phyloP scores from a whole-genome alignment of 2,113 vertebrate genomes.

The Thinocorus orbignyianus region DNA sequence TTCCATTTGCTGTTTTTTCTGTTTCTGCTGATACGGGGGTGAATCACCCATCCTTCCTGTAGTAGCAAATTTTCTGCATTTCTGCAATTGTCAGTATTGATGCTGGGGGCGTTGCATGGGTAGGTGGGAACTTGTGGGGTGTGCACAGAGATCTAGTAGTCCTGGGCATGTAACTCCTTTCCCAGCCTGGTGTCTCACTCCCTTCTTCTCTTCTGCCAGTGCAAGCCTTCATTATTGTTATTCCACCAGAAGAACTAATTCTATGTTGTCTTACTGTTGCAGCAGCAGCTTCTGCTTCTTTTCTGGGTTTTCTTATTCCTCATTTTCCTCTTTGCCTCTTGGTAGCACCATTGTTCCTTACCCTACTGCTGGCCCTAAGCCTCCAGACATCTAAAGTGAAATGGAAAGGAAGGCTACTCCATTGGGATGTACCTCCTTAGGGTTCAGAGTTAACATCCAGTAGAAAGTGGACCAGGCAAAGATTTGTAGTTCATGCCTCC shows the following conservation, averaged over 20 bases:
- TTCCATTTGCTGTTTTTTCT: background rate
- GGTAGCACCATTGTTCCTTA: background rate
- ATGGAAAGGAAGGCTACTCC: background rate
- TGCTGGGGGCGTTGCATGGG: accelerated
- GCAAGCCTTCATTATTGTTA: background rate
- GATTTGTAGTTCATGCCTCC: background rate
- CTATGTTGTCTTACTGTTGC: background rate
- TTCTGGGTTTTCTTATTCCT: background rate
- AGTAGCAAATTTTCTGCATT: no score
- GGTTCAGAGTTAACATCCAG: background rate
- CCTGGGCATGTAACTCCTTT: background rate
- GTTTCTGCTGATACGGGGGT: background rate
- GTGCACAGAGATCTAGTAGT: background rate
- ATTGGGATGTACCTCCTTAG: background rate
- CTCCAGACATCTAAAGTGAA: background rate
- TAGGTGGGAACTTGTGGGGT: no score
- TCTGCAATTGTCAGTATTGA: background rate
- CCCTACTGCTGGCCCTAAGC: background rate
- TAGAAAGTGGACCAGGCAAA: background rate
- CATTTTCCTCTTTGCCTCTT: background rate
- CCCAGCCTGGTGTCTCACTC: background rate
- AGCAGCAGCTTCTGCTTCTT: background rate
- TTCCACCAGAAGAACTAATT: background rate
- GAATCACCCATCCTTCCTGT: background rate
- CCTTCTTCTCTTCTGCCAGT: background rate